A percentile compares a stretch with the other conserved stretches of the same genome.
Conservation (phyloP, 1,140 invertebrate species). For the Eulimnadia texana region DNA sequence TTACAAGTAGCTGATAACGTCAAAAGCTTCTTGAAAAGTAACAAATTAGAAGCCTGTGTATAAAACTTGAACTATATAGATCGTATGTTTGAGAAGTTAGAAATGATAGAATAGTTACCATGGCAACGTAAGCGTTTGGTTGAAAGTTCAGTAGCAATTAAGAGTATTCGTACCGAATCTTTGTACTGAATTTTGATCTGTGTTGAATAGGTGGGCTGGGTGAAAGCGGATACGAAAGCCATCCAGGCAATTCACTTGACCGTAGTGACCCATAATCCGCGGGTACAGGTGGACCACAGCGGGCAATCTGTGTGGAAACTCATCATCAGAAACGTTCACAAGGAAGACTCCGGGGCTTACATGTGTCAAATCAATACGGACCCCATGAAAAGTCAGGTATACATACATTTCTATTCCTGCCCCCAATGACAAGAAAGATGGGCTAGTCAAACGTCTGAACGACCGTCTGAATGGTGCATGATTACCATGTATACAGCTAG, state of each 20-base stretch:
- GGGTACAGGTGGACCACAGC: conserved; percentile 27
- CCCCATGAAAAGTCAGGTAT: conserved; percentile 31
- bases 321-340: conserved; percentile 27
- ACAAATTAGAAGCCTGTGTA: background rate
- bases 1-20: background rate
- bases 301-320: conserved; percentile 28
- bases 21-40: background rate
- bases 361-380: conserved; percentile 34
- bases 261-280: conserved; percentile 31
- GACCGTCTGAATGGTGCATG: no score
- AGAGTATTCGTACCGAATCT: no score
- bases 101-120: no score
- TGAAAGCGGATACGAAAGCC: conserved; percentile 31
- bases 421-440: background rate
- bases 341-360: conserved; percentile 28
- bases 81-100: background rate
- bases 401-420: background rate
- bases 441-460: no score
- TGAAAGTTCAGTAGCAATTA: no score
- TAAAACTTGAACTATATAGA: background rate
- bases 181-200: no score
- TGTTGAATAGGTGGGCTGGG: conserved; percentile 31
- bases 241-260: conserved; percentile 31
- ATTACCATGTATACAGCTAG: no score
- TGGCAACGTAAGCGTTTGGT: no score